Percentiles rank a stretch among this genome's conserved stretches.
These are phyloP conservation scores for Paramuricea clavata DNA, from an alignment of 92 coral and sea anemone species.

Conservation along the genomic window DNA sequence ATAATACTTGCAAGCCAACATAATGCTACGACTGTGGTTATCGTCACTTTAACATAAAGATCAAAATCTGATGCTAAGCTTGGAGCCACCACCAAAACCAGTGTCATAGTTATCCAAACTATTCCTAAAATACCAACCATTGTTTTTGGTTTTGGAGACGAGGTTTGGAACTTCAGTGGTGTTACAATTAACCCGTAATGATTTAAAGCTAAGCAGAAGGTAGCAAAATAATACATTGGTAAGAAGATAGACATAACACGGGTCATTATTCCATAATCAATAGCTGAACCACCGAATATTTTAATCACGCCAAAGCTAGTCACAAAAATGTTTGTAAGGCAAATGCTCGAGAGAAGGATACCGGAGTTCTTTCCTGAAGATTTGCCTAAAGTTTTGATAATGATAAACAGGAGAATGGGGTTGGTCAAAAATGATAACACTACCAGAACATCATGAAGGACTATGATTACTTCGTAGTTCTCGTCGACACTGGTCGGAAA, in stretches of 20 bases:
- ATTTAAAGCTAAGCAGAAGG: constrained; percentile 10
- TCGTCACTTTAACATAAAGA: background rate
- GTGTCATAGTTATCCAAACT: background rate
- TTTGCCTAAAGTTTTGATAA: background rate
- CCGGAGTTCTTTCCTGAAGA: background rate
- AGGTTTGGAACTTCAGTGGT: constrained; percentile 9
- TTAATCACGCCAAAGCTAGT: background rate
- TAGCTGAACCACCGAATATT: background rate
- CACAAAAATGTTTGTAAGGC: constrained; percentile 23
- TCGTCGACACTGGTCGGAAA: constrained; percentile 8
- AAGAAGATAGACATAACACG: constrained; percentile 8
- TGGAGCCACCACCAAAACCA: constrained; percentile 4
- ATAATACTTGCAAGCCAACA: constrained; percentile 21
- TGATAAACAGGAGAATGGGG: constrained; percentile 20
- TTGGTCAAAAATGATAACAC: background rate
- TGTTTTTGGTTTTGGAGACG: background rate
- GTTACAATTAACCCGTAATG: constrained; percentile 24
- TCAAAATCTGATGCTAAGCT: constrained; percentile 17
- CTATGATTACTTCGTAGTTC: background rate
- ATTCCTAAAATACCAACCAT: background rate
- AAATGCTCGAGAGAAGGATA: background rate
- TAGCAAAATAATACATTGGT: constrained; percentile 14
- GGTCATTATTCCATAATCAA: background rate
- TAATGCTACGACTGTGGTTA: background rate
- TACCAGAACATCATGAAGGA: constrained; percentile 11